Evolutionary conservation across 2,113 vertebrate genomes (phyloP), one percentile per base, ranked within the genome.

Genomic region (Ornithorhynchus anatinus): DNA sequence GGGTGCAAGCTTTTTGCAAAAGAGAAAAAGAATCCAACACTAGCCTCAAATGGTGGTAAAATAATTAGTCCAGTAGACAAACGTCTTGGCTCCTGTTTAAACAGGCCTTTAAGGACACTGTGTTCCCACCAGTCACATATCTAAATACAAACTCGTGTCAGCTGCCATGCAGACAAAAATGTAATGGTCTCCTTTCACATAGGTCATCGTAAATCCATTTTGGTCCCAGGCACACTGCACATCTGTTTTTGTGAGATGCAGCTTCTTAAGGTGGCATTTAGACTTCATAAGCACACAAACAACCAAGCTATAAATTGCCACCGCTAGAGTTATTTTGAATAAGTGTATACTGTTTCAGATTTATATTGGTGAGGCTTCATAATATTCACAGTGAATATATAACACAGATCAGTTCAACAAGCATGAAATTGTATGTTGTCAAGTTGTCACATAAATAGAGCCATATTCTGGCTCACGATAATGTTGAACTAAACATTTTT

Each of bases 391-490:
- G 88, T 89, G 91, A 93, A 92, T 92, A 91, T 91, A 89, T 91
- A 93, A 93, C 92, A 91, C 90, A 89, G 88, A 92, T 93, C 92
- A 92, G 92, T 90, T 93, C 93, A 94, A 92, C 90, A 92, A 93
- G 92, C 92, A 92, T 94, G 91, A 94, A 92, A 94, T 94, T 93
- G 91, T 93, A 90, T 91, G 91, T 94, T 94, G 92, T 94, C 92
- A 94, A 91, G 90, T 91, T 93, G 92, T 93, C 93, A 92, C 86
- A 91, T 92, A 92, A 92, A 92, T 93, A 91, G 91, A 93, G 91
- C 89, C 89, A 84, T 92, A 91, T 88, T 90, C 87, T 76, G 84
- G 81, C 82, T 90, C 83, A 80, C 23, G 8, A 89, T 91, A 89
- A 93, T 88, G 90, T 92, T 87, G 85, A 88, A 90, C 86, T 88